Evolutionary conservation across 1,140 invertebrate genomes (phyloP), one percentile per base, ranked within the genome.

Genomic region (Phortica variegata): DNA sequence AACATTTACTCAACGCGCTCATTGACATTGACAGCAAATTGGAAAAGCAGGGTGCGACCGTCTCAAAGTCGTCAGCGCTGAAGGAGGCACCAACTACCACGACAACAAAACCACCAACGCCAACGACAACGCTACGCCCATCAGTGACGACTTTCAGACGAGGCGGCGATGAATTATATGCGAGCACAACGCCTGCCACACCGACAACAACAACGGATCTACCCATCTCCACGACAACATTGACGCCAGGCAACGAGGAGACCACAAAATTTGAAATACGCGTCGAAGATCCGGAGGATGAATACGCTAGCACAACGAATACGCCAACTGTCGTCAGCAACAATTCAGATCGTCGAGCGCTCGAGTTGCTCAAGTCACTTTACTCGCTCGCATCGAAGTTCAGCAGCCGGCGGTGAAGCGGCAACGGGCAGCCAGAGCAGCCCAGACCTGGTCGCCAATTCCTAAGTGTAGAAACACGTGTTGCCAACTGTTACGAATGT

Each of bases 341-440:
- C 23, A 59, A 57, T 43, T 85, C 88, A 9, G 89, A 91, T 63
- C 83, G 82, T 3, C 81, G 89, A 71, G 89, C 89, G 2, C 77
- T 91, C 48, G 88, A 91, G 75, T 78, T 91, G 54, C 80, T 91
- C 57, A 85, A 87, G 77, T 89, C 89, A 48, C 79, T 91, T 42
- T 91, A 91, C 77, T 84, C 85, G 45, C 84, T 91, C 66, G 89
- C 89, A 36, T 86, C 89, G 10, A 85, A 86, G 77, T 90, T 76
- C 37, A 73, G 65, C 48, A 73, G 73, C 57, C 69, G 68, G 58
- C 70, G 73, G 60, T 75, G 72, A 60, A 51, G 41, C 42, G 31
- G 47, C 44, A 41, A 49, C 39, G 43, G 31, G 38, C 39, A 52
- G 47, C 41, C 5, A 26, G 23, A 26, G 10, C 23, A 26, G 10